A percentile compares a stretch with the other conserved stretches of the same genome.
These are phyloP conservation scores for Eustalomyia histrio DNA, from an alignment of 2,888 invertebrate genomes.

Conservation along the genomic window DNA sequence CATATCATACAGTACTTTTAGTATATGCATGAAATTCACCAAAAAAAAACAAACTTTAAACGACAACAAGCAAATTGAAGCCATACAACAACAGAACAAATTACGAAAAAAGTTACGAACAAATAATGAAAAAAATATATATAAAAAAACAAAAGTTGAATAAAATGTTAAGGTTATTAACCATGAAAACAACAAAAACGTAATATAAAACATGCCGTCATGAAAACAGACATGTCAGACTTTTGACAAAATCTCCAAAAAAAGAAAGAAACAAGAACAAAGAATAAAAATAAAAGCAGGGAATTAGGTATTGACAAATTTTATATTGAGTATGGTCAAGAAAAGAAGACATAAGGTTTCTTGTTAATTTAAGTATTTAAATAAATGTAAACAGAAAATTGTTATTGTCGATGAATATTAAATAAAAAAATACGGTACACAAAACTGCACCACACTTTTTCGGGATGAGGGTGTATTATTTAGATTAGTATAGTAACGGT, in stretches of 20 bases:
- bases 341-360: conserved; percentile 63
- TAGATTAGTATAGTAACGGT: too few species aligned
- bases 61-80: conserved; percentile 52
- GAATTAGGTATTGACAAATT: conserved; percentile 61
- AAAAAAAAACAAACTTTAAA: conserved; percentile 3
- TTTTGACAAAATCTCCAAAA: conserved; percentile 46
- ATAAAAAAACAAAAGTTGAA: conserved; percentile 29
- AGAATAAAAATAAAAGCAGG: conserved; percentile 29
- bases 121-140: conserved; percentile 44
- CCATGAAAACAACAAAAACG: conserved; percentile 57
- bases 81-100: conserved; percentile 62
- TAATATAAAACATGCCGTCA: conserved; percentile 37
- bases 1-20: too few species aligned
- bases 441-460: not conserved
- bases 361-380: conserved; percentile 53
- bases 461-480: too few species aligned
- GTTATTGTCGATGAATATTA: not conserved
- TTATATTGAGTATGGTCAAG: conserved; percentile 62
- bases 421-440: not conserved
- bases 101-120: conserved; percentile 28
- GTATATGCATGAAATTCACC: conserved; percentile 16
- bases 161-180: conserved; percentile 61
- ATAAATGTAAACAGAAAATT: not conserved
- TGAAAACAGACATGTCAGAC: conserved; percentile 46
- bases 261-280: conserved; percentile 6